Conservation (phyloP, 2,113 vertebrate species). For the Acrocephalus kingi region DNA sequence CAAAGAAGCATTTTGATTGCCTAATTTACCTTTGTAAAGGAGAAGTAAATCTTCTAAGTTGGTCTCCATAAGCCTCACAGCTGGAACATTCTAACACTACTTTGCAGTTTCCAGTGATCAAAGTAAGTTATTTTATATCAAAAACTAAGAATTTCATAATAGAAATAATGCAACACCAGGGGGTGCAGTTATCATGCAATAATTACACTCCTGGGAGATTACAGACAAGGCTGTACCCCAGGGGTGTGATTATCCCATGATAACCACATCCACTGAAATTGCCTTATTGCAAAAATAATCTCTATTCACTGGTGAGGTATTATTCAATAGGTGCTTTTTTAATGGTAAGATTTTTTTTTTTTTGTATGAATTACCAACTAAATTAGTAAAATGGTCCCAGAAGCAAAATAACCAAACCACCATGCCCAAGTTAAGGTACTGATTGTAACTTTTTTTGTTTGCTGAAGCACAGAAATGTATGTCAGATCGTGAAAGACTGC, state of each 20-base stretch:
- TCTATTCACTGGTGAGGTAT: constrained; percentile 79
- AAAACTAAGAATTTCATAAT: constrained; percentile 82
- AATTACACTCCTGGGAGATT: constrained; percentile 84
- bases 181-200: constrained; percentile 82
- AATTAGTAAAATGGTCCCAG: constrained; percentile 72
- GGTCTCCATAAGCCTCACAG: constrained; percentile 79
- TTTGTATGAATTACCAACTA: constrained; percentile 73
- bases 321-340: constrained; percentile 78
- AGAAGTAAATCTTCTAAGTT: constrained; percentile 77
- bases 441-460: constrained; percentile 59
- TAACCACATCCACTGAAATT: constrained; percentile 81
- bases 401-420: constrained; percentile 38
- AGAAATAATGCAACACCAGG: constrained; percentile 80
- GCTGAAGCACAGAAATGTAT: neutral
- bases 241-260: constrained; percentile 85
- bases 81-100: constrained; percentile 76
- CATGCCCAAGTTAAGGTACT: constrained; percentile 23
- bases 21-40: constrained; percentile 80
- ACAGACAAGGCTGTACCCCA: constrained; percentile 81
- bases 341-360: constrained; percentile 70
- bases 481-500: constrained; percentile 10
- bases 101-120: constrained; percentile 77
- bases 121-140: constrained; percentile 81
- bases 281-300: constrained; percentile 85
- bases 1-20: constrained; percentile 80